A percentile compares a stretch with the other conserved stretches of the same genome.
phyloP scores from a whole-genome alignment of 2,113 vertebrate species.

The Muntiacus muntjak region DNA sequence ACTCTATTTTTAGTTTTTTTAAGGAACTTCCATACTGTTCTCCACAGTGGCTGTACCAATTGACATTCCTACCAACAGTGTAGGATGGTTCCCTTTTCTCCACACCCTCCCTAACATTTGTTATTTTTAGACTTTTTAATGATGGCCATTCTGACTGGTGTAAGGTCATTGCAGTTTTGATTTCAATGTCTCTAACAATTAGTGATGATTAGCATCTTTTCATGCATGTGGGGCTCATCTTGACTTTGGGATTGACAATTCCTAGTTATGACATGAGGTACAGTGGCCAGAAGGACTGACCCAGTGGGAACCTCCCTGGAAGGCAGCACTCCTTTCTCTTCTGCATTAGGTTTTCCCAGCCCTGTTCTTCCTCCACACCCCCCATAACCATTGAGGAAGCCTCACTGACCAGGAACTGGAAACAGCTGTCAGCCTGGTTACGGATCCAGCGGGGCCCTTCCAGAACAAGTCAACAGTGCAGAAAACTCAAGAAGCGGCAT shows the following conservation, averaged over 20 bases:
- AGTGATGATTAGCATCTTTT: neutral
- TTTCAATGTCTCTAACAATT: neutral
- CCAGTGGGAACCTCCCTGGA: neutral
- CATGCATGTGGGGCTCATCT: neutral
- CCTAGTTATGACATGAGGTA: too few relatives aligned
- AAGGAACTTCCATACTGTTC: neutral
- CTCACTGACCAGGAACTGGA: too few relatives aligned
- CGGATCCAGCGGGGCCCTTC: neutral
- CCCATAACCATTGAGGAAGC: neutral
- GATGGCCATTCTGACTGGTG: neutral
- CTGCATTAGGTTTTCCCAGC: neutral
- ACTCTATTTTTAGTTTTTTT: neutral
- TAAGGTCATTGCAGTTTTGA: neutral
- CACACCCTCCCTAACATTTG: neutral
- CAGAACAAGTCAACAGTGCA: neutral
- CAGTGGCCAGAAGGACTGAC: neutral
- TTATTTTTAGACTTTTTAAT: neutral
- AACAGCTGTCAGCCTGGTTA: neutral
- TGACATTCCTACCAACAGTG: neutral
- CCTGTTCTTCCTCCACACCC: fast-evolving
- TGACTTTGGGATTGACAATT: neutral
- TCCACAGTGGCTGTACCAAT: neutral
- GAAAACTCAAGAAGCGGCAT: neutral
- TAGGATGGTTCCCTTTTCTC: neutral
- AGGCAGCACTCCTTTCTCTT: neutral